Conservation (phyloP, 2,113 vertebrate genomes). For the Odontesthes bonariensis region DNA sequence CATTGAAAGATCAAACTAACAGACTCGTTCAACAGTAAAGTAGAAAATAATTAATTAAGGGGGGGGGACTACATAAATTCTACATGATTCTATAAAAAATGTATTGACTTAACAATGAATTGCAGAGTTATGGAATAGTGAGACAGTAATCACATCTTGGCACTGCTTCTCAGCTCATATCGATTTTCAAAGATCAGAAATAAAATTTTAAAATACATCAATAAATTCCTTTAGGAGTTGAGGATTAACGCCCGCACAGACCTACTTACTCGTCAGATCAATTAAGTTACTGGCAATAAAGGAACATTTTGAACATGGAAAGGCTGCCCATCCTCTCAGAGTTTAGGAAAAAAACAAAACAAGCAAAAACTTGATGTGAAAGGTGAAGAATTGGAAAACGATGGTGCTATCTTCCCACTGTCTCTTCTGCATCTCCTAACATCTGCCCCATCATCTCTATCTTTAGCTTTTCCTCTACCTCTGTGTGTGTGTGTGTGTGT, state of each 20-base stretch:
- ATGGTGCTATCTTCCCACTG: slow-evolving; percentile 11
- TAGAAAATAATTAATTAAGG: not conserved
- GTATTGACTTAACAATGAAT: no score
- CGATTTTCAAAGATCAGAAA: no score
- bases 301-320: not conserved
- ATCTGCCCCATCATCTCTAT: slow-evolving; percentile 49
- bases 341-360: not conserved
- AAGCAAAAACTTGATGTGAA: slow-evolving; percentile 13
- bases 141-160: no score
- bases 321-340: not conserved
- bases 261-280: not conserved
- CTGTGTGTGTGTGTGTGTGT: slow-evolving; percentile 7
- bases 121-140: no score
- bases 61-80: not conserved
- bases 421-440: slow-evolving; percentile 12
- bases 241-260: not conserved
- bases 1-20: not conserved
- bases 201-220: no score
- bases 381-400: slow-evolving; percentile 11
- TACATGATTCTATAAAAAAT: not conserved
- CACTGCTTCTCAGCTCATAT: no score
- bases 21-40: not conserved
- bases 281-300: not conserved
- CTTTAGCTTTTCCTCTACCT: slow-evolving; percentile 47
- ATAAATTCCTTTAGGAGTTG: not conserved